Conservation (phyloP, 2,113 vertebrate species). For the Taurulus bubalis region DNA sequence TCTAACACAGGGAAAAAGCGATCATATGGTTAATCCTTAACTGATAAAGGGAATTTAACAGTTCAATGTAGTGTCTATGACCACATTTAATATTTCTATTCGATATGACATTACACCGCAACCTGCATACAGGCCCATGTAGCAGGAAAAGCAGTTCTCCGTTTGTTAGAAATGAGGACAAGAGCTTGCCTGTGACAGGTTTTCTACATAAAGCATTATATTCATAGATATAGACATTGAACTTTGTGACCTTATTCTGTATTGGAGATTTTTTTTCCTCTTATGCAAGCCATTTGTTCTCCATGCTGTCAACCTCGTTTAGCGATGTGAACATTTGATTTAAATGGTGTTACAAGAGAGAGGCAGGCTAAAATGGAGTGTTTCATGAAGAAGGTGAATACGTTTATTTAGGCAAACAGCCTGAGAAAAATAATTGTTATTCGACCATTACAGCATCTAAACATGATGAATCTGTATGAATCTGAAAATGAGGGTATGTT, state of each 20-base stretch:
- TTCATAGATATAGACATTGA: conserved; percentile 43
- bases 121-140: neutral
- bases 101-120: neutral
- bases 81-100: neutral
- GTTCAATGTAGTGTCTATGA: neutral
- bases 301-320: conserved; percentile 2
- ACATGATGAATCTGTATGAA: too few species aligned
- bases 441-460: too few species aligned
- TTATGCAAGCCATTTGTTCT: conserved; percentile 44
- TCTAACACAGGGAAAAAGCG: neutral
- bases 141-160: neutral
- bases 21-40: neutral
- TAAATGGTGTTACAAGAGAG: neutral
- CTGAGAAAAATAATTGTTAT: too few species aligned
- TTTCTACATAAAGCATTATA: conserved; percentile 46
- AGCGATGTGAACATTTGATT: conserved; percentile 3
- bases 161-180: conserved; percentile 33
- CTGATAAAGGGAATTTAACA: neutral
- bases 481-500: too few species aligned
- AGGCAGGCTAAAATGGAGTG: too few species aligned
- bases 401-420: too few species aligned
- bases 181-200: conserved; percentile 20
- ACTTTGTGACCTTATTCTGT: conserved; percentile 47
- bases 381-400: too few species aligned
- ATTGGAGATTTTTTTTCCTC: conserved; percentile 13